These are phyloP conservation scores for Protobothrops flavoviridis DNA, from an alignment of 2,113 vertebrate species.

Conservation along the genomic window DNA sequence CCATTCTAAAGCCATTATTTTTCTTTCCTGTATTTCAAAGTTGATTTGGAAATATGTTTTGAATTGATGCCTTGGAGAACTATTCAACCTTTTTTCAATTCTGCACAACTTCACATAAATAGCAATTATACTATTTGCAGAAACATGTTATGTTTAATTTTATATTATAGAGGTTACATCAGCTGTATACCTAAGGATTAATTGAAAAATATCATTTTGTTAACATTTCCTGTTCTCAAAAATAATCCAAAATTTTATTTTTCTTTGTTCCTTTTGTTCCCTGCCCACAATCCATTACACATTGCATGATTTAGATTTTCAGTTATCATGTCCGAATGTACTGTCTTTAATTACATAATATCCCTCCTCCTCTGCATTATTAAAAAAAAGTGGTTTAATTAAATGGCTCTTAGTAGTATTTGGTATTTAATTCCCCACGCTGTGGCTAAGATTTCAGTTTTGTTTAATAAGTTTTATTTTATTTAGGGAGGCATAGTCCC, in stretches of 20 bases:
- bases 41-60: background rate
- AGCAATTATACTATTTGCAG: background rate
- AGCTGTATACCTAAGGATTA: background rate
- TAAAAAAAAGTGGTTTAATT: conserved; percentile 63
- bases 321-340: conserved; percentile 61
- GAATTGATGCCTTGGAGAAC: background rate
- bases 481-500: conserved; percentile 49
- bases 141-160: background rate
- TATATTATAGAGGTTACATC: background rate
- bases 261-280: conserved; percentile 55
- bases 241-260: conserved; percentile 54
- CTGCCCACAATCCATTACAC: conserved; percentile 46
- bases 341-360: conserved; percentile 66
- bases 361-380: conserved; percentile 57
- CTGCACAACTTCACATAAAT: background rate
- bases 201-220: conserved; percentile 33
- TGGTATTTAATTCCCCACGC: conserved; percentile 60
- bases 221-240: conserved; percentile 52
- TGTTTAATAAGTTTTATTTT: background rate
- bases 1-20: background rate
- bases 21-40: background rate
- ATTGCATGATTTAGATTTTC: conserved; percentile 64
- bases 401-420: conserved; percentile 62
- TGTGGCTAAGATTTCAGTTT: conserved; percentile 42
- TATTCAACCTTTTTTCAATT: background rate